Percentiles rank a stretch among this genome's conserved stretches.
phyloP scores from a whole-genome alignment of 35 echinoderm and acorn worm genomes.

The Acanthaster planci region DNA sequence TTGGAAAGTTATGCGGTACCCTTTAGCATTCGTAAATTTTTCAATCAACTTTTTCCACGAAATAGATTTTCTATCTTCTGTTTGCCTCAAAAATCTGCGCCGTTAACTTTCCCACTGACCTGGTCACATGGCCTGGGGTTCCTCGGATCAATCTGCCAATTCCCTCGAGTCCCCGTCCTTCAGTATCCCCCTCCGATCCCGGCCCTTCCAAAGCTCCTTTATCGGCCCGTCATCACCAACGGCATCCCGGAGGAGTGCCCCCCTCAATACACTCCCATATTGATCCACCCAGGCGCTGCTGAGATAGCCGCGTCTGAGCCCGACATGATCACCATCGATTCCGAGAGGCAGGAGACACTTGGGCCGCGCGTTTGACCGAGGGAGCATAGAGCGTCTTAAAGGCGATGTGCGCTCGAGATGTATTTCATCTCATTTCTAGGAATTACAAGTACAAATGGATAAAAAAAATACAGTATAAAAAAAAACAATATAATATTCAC shows the following conservation, averaged over 20 bases:
- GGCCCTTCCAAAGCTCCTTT: neutral
- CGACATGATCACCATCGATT: constrained; percentile 20
- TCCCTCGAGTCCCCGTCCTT: neutral
- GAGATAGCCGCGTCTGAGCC: constrained; percentile 19
- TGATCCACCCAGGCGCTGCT: constrained; percentile 20
- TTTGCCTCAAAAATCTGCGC: too few species aligned
- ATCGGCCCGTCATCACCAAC: constrained; percentile 3
- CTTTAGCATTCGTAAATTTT: too few species aligned
- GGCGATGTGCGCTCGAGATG: too few species aligned
- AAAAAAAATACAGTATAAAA: too few species aligned
- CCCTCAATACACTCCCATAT: neutral
- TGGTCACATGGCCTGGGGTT: neutral
- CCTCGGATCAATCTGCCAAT: neutral
- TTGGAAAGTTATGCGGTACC: too few species aligned
- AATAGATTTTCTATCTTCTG: too few species aligned
- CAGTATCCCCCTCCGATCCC: neutral
- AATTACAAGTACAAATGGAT: too few species aligned
- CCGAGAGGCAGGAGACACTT: constrained; percentile 10
- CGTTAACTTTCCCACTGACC: neutral
- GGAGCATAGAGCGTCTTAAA: neutral
- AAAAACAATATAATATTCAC: too few species aligned
- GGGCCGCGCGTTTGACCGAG: neutral
- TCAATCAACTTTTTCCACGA: too few species aligned
- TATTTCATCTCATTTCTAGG: too few species aligned
- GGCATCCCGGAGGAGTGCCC: neutral